Conservation (phyloP, 1,140 invertebrate genomes). For the Eriosoma lanigerum region DNA sequence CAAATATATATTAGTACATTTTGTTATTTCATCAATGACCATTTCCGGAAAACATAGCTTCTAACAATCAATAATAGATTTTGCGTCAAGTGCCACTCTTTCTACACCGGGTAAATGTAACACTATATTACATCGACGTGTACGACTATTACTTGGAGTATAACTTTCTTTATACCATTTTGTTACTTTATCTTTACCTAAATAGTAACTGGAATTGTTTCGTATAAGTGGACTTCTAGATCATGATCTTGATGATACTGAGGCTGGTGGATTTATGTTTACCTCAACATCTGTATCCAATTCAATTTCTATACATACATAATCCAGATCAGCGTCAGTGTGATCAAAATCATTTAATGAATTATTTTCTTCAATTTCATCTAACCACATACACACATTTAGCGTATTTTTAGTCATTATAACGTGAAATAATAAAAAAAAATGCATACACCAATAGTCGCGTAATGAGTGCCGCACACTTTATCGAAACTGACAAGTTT, state of each 20-base stretch:
- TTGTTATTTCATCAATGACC: no score
- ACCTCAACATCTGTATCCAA: slow-evolving; percentile 9
- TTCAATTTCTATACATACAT: not conserved
- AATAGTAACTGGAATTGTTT: slow-evolving; percentile 14
- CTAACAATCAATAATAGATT: slow-evolving; percentile 48
- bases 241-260: not conserved
- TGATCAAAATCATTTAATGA: slow-evolving; percentile 11
- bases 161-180: slow-evolving; percentile 32
- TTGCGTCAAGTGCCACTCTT: slow-evolving; percentile 33
- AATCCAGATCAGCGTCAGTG: slow-evolving; percentile 8
- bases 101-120: slow-evolving; percentile 49
- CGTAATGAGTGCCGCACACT: not conserved
- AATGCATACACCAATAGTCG: slow-evolving; percentile 23
- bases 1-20: no score
- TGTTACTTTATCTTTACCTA: slow-evolving; percentile 18
- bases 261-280: not conserved
- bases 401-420: not conserved
- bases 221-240: no score
- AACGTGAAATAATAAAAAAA: not conserved
- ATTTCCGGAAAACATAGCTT: slow-evolving; percentile 47
- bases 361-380: slow-evolving; percentile 6
- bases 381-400: slow-evolving; percentile 9
- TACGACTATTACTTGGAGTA: slow-evolving; percentile 31
- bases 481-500: no score
- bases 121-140: no score